Evolutionary conservation across 37 sponge, comb jelly and placozoan genomes (phyloP), one percentile per base, ranked within the genome.

Genomic region (Halisarca cf. caerulea): DNA sequence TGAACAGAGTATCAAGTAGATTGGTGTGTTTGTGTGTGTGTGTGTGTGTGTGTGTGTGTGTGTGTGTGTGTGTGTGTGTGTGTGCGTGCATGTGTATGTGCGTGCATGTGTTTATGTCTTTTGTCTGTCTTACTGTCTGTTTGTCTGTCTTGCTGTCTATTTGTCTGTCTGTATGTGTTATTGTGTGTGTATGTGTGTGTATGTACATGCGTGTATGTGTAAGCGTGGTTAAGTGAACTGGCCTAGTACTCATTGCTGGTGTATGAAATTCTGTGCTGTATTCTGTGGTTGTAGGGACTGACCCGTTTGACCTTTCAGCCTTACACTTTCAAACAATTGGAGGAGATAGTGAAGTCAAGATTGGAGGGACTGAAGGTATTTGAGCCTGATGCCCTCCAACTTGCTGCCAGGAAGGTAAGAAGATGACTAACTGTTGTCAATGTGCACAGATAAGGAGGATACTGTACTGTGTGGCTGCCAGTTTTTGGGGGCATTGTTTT

Each of bases 251-350:
- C 11, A 17, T 54, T 54, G 57, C 17, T 54, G 57, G 17, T 17
- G 17, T 17, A 17, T 54, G 11, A 54, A 17, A 20, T 54, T 54
- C 17, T 54, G 57, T 54, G 17, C 57, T 54, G 57, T 15, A 28
- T 28, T 61, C 5, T 61, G 5, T 43, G 9, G 8, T 34, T 25
- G 0, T 66, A 95, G 98, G 99, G 99, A 24, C 87, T 96, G 58
- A 94, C 97, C 23, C 66, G 97, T 33, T 81, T 96, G 70, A 91
- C 89, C 1, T 98, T 98, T 75, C 91, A 96, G 64, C 97, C 99
- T 14, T 98, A 98, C 90, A 88, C 93, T 24, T 91, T 92, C 84
- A 77, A 87, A 60, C 97, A 98, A 68, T 84, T 98, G 30, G 88
- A 94, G 43, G 92, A 91, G 80, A 98, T 98, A 35, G 74, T 98